A percentile compares a stretch with the other conserved stretches of the same genome.
phyloP scores from a whole-genome alignment of 2,797 vertebrate species.

The Pipistrellus kuhlii region DNA sequence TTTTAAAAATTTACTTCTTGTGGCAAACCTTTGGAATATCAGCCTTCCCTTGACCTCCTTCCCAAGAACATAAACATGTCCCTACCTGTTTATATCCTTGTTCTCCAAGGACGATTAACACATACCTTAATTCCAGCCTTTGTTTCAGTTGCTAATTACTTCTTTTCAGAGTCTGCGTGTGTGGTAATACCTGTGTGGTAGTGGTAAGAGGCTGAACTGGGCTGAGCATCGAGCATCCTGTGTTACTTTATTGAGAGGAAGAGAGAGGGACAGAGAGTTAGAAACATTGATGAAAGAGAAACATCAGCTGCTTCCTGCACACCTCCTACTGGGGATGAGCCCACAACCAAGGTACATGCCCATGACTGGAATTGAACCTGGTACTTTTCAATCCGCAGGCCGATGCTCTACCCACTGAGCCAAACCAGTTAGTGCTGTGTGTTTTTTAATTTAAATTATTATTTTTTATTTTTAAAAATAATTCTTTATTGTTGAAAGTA shows the following conservation, averaged over 20 bases:
- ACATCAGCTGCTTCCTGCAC: too few species aligned
- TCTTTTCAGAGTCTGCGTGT: not conserved
- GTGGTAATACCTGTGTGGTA: not conserved
- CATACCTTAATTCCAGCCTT: constrained; percentile 14
- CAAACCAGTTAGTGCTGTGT: too few species aligned
- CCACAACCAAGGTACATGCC: too few species aligned
- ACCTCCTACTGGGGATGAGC: too few species aligned
- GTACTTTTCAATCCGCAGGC: too few species aligned
- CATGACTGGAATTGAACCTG: too few species aligned
- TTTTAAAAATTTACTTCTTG: not conserved
- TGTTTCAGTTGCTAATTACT: not conserved
- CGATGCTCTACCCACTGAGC: too few species aligned
- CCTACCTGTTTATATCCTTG: not conserved
- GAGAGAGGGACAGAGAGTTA: too few species aligned
- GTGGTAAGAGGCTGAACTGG: not conserved
- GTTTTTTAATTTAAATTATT: too few species aligned
- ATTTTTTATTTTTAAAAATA: not conserved
- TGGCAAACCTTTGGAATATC: not conserved
- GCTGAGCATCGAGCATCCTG: not conserved
- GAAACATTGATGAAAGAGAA: too few species aligned
- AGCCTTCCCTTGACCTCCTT: not conserved
- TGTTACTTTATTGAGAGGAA: too few species aligned
- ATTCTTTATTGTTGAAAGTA: too few species aligned
- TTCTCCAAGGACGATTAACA: not conserved
- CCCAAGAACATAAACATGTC: not conserved